Evolutionary conservation across 1,140 invertebrate species (phyloP), one percentile per base, ranked within the genome.

Genomic region (Aphis craccivora): DNA sequence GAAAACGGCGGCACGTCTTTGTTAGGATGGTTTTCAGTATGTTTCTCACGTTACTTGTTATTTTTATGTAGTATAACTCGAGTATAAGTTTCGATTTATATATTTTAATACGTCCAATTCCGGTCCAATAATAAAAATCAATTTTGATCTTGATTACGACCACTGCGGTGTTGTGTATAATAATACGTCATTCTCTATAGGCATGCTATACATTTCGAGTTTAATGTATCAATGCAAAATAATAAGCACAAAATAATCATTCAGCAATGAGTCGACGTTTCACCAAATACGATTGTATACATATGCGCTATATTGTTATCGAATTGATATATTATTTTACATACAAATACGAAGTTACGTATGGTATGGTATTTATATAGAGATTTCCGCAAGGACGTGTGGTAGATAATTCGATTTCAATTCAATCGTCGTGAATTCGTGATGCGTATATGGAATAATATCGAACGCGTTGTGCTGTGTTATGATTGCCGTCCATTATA

Each of bases 1-100:
- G 48, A 88, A n/a, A 51, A n/a, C n/a, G 48, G n/a, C 87, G 87
- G 87, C 43, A 88, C 30, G 48, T 88, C 87, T 88, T 90, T 90
- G 35, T 20, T 35, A 20, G 37, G n/a, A 25, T 4, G n/a, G 51
- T 90, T 90, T 35, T 76, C 60, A 18, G 11, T 45, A 11, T 45
- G n/a, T 76, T 76, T 76, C 60, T 90, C 88, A 90, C 88, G 88
- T 90, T 90, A 55, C 25, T 22, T 45, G 23, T 86, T 86, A 81
- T 20, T n/a, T 35, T 81, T 35, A 83, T 84, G 4, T 30, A 14
- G 20, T 40, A 40, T 40, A 40, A 40, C 37, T 40, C 37, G 37
- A 40, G 37, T 43, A 30, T 86, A 14, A 86, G n/a, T 23, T 35
- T 83, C 25, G 40, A 87, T 48, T 43, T 30, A 25, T 9, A 48